These are phyloP conservation scores for Lordiphosa collinella DNA, from an alignment of 1,140 invertebrate species.

Conservation along the genomic window DNA sequence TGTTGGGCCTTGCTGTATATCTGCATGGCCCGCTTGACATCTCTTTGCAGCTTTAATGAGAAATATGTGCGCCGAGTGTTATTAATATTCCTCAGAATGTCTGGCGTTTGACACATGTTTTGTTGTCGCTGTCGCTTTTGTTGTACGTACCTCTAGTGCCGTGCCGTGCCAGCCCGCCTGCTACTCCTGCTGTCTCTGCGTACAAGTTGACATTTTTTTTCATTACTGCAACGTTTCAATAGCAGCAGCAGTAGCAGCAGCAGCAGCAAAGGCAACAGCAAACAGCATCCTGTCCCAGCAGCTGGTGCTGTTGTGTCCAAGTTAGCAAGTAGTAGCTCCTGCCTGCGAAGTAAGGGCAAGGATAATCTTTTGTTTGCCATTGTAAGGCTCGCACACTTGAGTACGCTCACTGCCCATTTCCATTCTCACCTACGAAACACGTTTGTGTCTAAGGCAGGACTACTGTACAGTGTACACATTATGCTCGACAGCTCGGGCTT, in stretches of 20 bases:
- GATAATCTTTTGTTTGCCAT: conserved; percentile 72
- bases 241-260: conserved; percentile 39
- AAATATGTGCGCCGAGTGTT: conserved; percentile 72
- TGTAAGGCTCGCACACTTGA: conserved; percentile 48
- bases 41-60: conserved; percentile 69
- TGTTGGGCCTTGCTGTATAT: conserved; percentile 30
- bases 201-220: conserved; percentile 73
- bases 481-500: conserved; percentile 38
- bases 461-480: conserved; percentile 17
- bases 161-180: conserved; percentile 1
- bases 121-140: conserved; percentile 60
- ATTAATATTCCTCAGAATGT: conserved; percentile 76
- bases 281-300: conserved; percentile 11
- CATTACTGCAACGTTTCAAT: conserved; percentile 74
- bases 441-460: conserved; percentile 25
- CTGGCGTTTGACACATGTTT: conserved; percentile 77
- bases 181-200: conserved; percentile 15
- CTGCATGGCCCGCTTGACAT: conserved; percentile 45
- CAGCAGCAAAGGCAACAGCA: conserved; percentile 9
- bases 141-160: conserved; percentile 30
- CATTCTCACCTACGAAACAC: conserved; percentile 18
- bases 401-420: conserved; percentile 20
- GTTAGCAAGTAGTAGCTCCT: conserved; percentile 19
- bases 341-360: conserved; percentile 59
- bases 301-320: conserved; percentile 27